These are phyloP conservation scores for Alviniconcha strummeri DNA, from an alignment of 2,888 invertebrate species.

Conservation along the genomic window DNA sequence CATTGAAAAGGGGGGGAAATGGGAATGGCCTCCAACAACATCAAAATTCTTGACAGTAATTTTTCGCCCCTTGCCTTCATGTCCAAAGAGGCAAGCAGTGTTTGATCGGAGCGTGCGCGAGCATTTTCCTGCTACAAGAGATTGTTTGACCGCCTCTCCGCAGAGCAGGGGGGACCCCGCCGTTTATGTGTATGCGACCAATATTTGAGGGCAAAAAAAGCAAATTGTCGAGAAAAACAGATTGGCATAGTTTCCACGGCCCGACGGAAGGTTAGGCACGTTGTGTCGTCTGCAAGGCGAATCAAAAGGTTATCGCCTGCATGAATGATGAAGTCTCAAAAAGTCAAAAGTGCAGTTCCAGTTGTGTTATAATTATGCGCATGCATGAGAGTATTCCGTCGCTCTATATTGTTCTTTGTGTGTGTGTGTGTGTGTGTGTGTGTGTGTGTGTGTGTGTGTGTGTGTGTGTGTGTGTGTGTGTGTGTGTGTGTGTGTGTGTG, in stretches of 20 bases:
- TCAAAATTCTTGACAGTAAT: too few relatives aligned
- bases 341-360: neutral
- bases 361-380: neutral
- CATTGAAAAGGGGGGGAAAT: too few relatives aligned
- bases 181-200: conserved; percentile 17
- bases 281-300: neutral
- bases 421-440: neutral
- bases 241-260: conserved; percentile 26
- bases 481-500: neutral
- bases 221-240: conserved; percentile 18
- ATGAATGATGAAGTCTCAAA: neutral
- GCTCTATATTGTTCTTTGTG: neutral
- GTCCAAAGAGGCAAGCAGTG: neutral
- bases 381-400: neutral
- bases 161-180: too few relatives aligned
- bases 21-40: too few relatives aligned
- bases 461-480: neutral
- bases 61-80: too few relatives aligned
- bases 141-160: conserved; percentile 5
- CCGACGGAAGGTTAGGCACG: conserved; percentile 11
- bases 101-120: conserved; percentile 14
- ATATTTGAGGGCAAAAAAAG: conserved; percentile 17
- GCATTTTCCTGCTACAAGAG: neutral
- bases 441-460: neutral
- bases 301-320: neutral